These are phyloP conservation scores for Deilephila porcellus DNA, from an alignment of 2,888 invertebrate species.

Conservation along the genomic window DNA sequence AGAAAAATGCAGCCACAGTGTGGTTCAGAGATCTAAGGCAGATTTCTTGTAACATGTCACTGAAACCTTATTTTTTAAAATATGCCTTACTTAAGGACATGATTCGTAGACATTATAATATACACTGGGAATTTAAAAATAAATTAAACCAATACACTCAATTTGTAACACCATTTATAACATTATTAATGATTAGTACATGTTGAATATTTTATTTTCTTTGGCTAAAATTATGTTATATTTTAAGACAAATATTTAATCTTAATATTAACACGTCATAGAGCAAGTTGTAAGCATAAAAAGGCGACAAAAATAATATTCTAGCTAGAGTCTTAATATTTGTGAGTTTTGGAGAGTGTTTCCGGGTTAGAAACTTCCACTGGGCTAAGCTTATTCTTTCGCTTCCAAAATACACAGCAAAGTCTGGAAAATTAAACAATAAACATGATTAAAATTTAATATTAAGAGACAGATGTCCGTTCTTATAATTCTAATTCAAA, in stretches of 20 bases:
- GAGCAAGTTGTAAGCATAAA: not conserved
- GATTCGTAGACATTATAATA: too few species aligned
- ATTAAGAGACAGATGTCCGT: not conserved
- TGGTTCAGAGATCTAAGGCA: too few species aligned
- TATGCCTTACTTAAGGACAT: too few species aligned
- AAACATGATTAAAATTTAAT: not conserved
- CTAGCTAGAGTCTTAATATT: not conserved
- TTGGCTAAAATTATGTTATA: not conserved
- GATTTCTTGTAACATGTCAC: too few species aligned
- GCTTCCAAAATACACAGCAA: slow-evolving; percentile 57
- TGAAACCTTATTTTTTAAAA: too few species aligned
- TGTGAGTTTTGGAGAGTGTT: not conserved
- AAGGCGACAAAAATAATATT: not conserved
- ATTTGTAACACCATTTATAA: not conserved
- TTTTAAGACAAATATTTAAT: not conserved
- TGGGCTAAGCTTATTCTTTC: slow-evolving; percentile 43
- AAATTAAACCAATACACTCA: not conserved
- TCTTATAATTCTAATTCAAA: too few species aligned
- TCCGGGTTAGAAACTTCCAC: slow-evolving; percentile 33
- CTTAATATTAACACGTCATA: not conserved
- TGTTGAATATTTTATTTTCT: not conserved
- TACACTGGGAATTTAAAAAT: too few species aligned
- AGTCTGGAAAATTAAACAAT: slow-evolving; percentile 51
- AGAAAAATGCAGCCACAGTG: too few species aligned
- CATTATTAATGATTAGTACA: not conserved